Conservation (phyloP, 2,113 vertebrate genomes). For the Cynoglossus semilaevis region DNA sequence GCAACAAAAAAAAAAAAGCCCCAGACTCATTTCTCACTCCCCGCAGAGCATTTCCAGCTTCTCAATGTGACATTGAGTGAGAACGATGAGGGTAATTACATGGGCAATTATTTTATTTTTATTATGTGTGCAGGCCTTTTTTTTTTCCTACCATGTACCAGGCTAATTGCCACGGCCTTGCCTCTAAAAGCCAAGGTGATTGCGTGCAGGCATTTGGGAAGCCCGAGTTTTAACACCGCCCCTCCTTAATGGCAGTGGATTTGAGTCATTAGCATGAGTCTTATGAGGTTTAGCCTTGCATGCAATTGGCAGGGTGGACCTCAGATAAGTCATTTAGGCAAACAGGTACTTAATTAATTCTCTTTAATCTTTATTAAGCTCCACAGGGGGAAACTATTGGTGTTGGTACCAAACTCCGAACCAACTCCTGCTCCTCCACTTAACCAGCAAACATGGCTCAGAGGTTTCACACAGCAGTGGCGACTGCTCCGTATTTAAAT, state of each 20-base stretch:
- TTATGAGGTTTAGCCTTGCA: conserved; percentile 56
- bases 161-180: conserved; percentile 76
- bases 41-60: conserved; percentile 48
- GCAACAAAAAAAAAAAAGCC: conserved; percentile 61
- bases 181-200: conserved; percentile 71
- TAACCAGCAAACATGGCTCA: conserved; percentile 39
- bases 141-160: conserved; percentile 34
- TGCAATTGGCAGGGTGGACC: conserved; percentile 55
- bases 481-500: conserved; percentile 34
- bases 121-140: conserved; percentile 45
- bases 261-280: conserved; percentile 65
- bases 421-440: conserved; percentile 39
- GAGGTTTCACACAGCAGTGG: conserved; percentile 25
- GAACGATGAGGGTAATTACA: conserved; percentile 79
- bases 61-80: conserved; percentile 64
- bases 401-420: conserved; percentile 46
- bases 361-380: conserved; percentile 68
- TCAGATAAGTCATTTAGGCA: conserved; percentile 71
- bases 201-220: conserved; percentile 48
- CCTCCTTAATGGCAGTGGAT: conserved; percentile 13
- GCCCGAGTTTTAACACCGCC: conserved; percentile 47
- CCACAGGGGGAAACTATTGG: conserved; percentile 48
- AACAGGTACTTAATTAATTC: conserved; percentile 74
- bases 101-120: conserved; percentile 75
- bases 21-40: conserved; percentile 63